Percentiles rank a stretch among this genome's conserved stretches.
Conservation (phyloP, 2,113 vertebrate species). For the Aplodontia rufa region DNA sequence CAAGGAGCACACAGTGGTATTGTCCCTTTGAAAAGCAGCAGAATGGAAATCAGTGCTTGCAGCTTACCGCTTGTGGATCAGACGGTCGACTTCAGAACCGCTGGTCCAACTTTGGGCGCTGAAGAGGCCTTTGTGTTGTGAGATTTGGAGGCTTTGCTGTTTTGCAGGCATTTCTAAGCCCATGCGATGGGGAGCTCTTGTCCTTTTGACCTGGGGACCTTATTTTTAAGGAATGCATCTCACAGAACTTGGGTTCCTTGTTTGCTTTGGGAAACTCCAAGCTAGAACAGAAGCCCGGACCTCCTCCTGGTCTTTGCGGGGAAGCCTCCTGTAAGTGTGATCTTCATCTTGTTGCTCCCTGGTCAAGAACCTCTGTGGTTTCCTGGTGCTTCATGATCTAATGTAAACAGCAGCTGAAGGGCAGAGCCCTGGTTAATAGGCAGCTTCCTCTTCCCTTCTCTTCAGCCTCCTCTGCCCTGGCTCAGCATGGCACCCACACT, state of each 20-base stretch:
- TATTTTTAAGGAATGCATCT: not conserved
- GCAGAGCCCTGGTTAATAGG: not conserved
- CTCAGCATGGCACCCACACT: accelerated
- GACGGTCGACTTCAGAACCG: not conserved
- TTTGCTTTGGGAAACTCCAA: not conserved
- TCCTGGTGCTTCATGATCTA: not conserved
- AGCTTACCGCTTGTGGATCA: not conserved
- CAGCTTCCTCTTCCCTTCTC: not conserved
- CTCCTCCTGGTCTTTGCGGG: not conserved
- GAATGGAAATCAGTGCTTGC: not conserved
- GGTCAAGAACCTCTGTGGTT: not conserved
- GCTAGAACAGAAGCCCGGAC: not conserved
- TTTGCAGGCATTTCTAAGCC: not conserved
- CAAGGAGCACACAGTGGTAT: accelerated
- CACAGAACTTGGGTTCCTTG: not conserved
- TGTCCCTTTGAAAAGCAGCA: not conserved
- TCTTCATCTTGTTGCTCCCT: not conserved
- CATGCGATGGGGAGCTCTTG: too few relatives aligned
- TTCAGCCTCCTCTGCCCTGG: too few relatives aligned
- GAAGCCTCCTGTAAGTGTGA: too few relatives aligned
- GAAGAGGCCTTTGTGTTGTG: not conserved
- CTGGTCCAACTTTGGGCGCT: not conserved
- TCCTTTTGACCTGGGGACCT: not conserved
- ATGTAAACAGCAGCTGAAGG: not conserved
- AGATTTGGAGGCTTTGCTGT: not conserved